phyloP scores from a whole-genome alignment of 2,888 invertebrate species.

The Pristionchus fissidentatus region DNA sequence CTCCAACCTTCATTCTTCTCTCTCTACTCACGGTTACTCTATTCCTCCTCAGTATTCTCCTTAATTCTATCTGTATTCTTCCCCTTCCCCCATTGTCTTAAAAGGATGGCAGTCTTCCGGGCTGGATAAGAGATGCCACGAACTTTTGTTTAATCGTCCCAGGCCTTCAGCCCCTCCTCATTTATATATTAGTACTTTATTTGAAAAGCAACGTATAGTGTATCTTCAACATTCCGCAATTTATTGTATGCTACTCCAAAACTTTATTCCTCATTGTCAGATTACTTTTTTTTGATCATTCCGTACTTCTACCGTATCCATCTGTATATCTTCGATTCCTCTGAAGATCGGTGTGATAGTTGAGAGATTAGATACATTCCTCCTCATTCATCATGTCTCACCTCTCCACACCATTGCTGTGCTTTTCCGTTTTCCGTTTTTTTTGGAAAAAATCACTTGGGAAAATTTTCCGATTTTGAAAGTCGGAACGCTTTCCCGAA shows the following conservation, averaged over 20 bases:
- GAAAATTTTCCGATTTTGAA: no score
- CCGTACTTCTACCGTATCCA: conserved; percentile 58
- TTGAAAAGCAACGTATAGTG: not conserved
- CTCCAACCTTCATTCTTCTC: not conserved
- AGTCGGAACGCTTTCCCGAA: no score
- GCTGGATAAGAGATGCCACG: no score
- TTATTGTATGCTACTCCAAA: conserved; percentile 50
- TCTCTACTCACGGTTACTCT: not conserved
- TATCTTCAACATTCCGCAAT: not conserved
- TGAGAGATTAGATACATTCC: no score
- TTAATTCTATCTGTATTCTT: not conserved
- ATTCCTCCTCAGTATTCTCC: not conserved
- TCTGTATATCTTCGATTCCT: conserved; percentile 60
- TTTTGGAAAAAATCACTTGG: no score
- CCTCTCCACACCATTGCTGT: no score
- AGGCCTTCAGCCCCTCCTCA: not conserved
- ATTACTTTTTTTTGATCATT: conserved; percentile 58
- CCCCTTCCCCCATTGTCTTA: no score
- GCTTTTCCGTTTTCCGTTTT: no score
- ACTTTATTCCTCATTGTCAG: conserved; percentile 59
- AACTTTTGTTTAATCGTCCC: no score
- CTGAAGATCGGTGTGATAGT: no score
- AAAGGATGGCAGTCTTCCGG: no score
- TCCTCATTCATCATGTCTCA: no score
- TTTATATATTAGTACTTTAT: not conserved